Evolutionary conservation across 2,113 vertebrate species (phyloP).

Genomic region (Pollimyrus isidori): DNA sequence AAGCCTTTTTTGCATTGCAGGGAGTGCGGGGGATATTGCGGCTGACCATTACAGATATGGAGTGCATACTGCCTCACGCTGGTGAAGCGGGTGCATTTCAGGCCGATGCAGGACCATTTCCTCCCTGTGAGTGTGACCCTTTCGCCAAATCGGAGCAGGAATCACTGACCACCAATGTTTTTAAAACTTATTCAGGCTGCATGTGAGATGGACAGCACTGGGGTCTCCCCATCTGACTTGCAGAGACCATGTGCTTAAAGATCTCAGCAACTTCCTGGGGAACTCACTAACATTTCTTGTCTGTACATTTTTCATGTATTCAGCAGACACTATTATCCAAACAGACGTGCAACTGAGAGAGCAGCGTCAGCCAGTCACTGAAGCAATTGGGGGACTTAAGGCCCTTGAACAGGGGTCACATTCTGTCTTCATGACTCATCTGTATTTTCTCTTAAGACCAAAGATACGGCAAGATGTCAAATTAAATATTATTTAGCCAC

Average conservation of each 20-base stretch:
- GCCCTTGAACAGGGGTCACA: neutral
- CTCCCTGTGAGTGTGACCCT: neutral
- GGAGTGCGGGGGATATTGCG: slow-evolving; percentile 21
- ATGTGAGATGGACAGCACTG: neutral
- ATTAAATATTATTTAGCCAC: neutral
- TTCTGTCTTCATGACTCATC: neutral
- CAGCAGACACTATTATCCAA: neutral
- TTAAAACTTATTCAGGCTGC: neutral
- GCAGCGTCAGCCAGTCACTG: neutral
- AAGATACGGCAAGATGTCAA: neutral
- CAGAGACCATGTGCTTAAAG: neutral
- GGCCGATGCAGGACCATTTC: neutral
- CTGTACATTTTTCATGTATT: neutral
- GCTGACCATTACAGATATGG: neutral
- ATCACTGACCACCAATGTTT: neutral
- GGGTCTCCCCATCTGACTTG: neutral
- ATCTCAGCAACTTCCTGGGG: neutral
- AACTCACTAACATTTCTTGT: neutral
- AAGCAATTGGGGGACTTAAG: neutral
- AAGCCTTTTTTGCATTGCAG: slow-evolving; percentile 27
- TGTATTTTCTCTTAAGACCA: neutral
- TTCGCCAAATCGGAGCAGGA: neutral
- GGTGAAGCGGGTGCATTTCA: too few species aligned
- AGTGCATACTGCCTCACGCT: neutral
- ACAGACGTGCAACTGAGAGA: neutral